A percentile compares a stretch with the other conserved stretches of the same genome.
These are phyloP conservation scores for Siniperca knerii DNA, from an alignment of 2,113 vertebrate species.

Conservation along the genomic window DNA sequence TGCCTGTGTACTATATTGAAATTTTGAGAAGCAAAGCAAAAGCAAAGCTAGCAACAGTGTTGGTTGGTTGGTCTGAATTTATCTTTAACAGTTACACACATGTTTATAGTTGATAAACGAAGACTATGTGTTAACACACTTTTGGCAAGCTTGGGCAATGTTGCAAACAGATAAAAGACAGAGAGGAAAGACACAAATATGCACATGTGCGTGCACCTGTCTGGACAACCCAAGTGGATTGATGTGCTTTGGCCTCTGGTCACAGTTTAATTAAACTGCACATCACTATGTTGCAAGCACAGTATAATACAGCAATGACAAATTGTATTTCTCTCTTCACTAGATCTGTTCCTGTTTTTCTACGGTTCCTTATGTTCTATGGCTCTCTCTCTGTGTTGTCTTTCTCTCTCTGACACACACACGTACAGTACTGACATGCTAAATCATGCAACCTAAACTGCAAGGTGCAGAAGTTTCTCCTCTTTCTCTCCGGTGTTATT, in stretches of 20 bases:
- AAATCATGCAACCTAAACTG: constrained; percentile 43
- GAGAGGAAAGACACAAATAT: constrained; percentile 41
- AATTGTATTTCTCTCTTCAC: constrained; percentile 14
- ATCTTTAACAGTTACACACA: constrained; percentile 17
- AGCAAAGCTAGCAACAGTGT: neutral
- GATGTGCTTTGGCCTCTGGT: constrained; percentile 71
- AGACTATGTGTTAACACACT: constrained; percentile 10
- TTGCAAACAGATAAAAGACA: constrained; percentile 12
- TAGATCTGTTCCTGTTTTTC: neutral
- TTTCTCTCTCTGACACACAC: neutral
- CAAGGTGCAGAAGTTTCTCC: constrained; percentile 47
- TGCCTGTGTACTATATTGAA: neutral
- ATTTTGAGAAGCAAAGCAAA: neutral
- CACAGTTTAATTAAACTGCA: constrained; percentile 74
- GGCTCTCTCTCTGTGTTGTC: neutral
- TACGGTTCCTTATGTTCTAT: neutral
- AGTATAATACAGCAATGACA: constrained; percentile 10
- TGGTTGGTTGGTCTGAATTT: neutral
- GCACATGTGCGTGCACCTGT: constrained; percentile 56
- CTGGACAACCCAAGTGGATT: constrained; percentile 43
- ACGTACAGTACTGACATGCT: constrained; percentile 22
- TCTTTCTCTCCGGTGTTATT: constrained; percentile 36
- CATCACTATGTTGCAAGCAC: constrained; percentile 50
- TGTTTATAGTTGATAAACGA: constrained; percentile 35
- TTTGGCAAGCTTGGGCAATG: constrained; percentile 67